These are phyloP conservation scores for Menidia beryllina DNA, from an alignment of 2,113 vertebrate genomes.

Conservation along the genomic window DNA sequence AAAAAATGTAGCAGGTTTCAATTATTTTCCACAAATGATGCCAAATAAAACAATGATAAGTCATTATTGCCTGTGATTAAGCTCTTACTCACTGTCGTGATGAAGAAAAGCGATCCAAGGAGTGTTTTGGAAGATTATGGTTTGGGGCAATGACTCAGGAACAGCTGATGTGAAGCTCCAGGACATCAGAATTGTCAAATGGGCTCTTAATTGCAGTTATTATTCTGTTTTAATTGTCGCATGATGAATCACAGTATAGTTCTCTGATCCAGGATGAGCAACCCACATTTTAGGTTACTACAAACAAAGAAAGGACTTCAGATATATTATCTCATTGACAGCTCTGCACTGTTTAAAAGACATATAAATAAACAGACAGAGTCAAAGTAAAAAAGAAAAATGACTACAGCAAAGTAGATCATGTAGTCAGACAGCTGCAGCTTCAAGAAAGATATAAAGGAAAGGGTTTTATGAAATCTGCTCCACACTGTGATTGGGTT, in stretches of 20 bases:
- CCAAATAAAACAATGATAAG: constrained; percentile 34
- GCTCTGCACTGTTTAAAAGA: constrained; percentile 4
- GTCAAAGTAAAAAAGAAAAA: not conserved
- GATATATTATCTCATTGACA: constrained; percentile 16
- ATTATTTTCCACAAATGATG: constrained; percentile 22
- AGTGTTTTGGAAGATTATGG: constrained; percentile 80
- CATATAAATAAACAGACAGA: not conserved
- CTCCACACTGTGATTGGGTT: not conserved
- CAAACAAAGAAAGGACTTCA: constrained; percentile 33
- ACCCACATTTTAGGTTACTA: constrained; percentile 59
- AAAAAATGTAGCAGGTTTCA: constrained; percentile 6
- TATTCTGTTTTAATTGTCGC: constrained; percentile 79
- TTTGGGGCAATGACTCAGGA: constrained; percentile 73
- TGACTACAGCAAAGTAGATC: too few relatives aligned
- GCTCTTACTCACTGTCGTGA: constrained; percentile 54
- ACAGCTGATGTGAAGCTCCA: constrained; percentile 67
- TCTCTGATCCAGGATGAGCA: constrained; percentile 56
- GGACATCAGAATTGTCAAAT: constrained; percentile 69
- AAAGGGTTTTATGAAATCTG: not conserved
- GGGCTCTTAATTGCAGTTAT: constrained; percentile 79
- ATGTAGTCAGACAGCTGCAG: constrained; percentile 17
- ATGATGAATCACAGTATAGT: constrained; percentile 70
- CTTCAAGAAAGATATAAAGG: not conserved
- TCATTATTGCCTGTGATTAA: constrained; percentile 56
- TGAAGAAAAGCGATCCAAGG: constrained; percentile 41